Conservation (phyloP, 2,797 vertebrate species). For the Paguma larvata region DNA sequence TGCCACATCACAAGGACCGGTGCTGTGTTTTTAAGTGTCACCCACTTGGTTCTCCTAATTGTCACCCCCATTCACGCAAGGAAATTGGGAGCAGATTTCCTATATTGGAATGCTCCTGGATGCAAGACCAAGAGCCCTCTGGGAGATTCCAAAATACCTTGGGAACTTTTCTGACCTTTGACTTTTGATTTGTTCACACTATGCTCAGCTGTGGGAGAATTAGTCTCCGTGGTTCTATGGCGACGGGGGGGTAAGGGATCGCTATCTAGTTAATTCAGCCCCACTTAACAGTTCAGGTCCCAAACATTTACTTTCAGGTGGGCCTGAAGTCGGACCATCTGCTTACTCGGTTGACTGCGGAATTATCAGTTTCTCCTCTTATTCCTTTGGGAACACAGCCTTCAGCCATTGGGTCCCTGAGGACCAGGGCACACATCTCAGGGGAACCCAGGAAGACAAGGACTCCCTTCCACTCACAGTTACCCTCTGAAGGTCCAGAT, state of each 20-base stretch:
- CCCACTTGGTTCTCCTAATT: background rate
- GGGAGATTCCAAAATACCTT: background rate
- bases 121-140: background rate
- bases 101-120: background rate
- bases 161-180: background rate
- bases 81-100: background rate
- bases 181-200: background rate
- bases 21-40: background rate
- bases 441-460: too few species aligned
- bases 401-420: background rate
- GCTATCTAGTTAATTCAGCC: background rate
- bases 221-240: background rate
- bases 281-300: background rate
- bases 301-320: background rate
- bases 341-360: background rate
- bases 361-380: background rate
- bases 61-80: background rate
- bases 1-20: background rate
- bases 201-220: background rate
- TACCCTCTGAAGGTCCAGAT: background rate
- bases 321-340: background rate
- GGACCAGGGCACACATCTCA: background rate
- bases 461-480: rapidly evolving
- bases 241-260: background rate
- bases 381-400: background rate